These are phyloP conservation scores for Prosapia bicincta DNA, from an alignment of 2,888 invertebrate genomes.

Conservation along the genomic window DNA sequence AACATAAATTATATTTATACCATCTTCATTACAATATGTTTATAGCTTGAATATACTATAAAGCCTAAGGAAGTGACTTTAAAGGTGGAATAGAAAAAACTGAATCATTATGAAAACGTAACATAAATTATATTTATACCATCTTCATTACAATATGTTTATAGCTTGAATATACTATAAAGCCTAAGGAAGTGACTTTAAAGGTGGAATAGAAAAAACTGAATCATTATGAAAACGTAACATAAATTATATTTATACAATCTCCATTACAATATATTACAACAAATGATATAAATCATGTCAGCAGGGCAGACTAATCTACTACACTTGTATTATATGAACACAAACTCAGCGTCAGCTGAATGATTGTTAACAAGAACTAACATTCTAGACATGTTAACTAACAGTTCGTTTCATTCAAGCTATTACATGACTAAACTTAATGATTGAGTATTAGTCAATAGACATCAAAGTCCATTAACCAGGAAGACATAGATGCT, in stretches of 20 bases:
- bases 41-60: too few relatives aligned
- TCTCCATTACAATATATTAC: slow-evolving; percentile 18
- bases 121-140: too few relatives aligned
- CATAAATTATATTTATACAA: slow-evolving; percentile 26
- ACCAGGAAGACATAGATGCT: slow-evolving; percentile 2
- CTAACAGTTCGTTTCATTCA: background rate
- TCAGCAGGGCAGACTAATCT: background rate
- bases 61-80: too few relatives aligned
- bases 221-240: slow-evolving; percentile 25
- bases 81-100: too few relatives aligned
- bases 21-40: too few relatives aligned
- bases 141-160: too few relatives aligned
- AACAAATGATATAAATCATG: slow-evolving; percentile 8
- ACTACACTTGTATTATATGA: background rate
- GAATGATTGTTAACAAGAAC: background rate
- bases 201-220: too few relatives aligned
- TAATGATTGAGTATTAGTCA: slow-evolving; percentile 2
- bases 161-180: too few relatives aligned
- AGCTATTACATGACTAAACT: background rate
- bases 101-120: too few relatives aligned
- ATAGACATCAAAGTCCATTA: background rate
- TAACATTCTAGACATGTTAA: background rate
- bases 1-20: too few relatives aligned
- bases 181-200: too few relatives aligned
- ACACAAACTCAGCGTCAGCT: background rate